Percentiles rank a stretch among this genome's conserved stretches.
Conservation (phyloP, 1,140 invertebrate species). For the Radopholus similis region DNA sequence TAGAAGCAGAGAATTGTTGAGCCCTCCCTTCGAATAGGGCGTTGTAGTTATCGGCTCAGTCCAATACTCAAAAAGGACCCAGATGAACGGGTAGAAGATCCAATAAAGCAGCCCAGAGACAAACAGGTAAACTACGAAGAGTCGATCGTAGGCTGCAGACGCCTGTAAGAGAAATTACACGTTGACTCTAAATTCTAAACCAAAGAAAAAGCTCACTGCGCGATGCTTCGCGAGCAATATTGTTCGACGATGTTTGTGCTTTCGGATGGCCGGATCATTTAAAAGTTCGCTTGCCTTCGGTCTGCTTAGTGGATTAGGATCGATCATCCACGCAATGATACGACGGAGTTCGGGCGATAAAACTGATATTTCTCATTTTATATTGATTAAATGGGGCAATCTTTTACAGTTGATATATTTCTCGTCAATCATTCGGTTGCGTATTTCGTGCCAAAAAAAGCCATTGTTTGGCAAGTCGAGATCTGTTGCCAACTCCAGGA, state of each 20-base stretch:
- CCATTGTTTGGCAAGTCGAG: conserved; percentile 71
- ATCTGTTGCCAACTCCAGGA: conserved; percentile 72
- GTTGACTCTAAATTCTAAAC: not conserved
- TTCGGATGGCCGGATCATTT: conserved; percentile 9
- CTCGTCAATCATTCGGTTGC: conserved; percentile 57
- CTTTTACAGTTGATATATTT: conserved; percentile 24
- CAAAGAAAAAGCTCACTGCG: not conserved
- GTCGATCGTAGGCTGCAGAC: not conserved
- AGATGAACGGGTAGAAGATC: conserved; percentile 10
- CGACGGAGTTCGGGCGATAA: conserved; percentile 23
- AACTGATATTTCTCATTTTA: conserved; percentile 5
- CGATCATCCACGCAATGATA: conserved; percentile 31
- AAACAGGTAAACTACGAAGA: not conserved
- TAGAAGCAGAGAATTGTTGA: conserved; percentile 9
- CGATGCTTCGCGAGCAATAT: conserved; percentile 10
- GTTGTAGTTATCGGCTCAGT: conserved; percentile 11
- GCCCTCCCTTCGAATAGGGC: conserved; percentile 1
- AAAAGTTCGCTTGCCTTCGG: conserved; percentile 27
- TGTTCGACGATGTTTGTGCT: not conserved
- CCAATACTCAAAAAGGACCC: conserved; percentile 7
- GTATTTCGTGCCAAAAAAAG: conserved; percentile 69
- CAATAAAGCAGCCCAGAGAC: conserved; percentile 1
- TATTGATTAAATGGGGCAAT: not conserved
- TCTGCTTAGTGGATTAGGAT: conserved; percentile 18
- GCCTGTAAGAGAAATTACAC: conserved; percentile 10